Conservation (phyloP, 1,140 invertebrate genomes). For the Drosophila rhopaloa region DNA sequence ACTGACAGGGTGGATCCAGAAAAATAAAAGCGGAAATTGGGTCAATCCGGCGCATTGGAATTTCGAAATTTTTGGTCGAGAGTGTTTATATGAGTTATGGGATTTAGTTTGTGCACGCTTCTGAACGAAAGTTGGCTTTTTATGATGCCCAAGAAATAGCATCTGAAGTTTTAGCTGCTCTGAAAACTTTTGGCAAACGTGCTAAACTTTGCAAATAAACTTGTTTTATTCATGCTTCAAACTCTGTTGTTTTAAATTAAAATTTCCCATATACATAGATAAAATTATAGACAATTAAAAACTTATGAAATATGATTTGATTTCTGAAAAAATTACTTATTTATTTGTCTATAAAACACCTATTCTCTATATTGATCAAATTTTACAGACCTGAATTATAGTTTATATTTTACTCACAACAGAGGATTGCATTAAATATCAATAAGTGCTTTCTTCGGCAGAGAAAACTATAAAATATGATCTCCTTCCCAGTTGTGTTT, state of each 20-base stretch:
- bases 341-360: no score
- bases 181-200: slow-evolving; percentile 14
- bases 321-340: no score
- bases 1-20: slow-evolving; percentile 19
- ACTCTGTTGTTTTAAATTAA: background rate
- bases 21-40: slow-evolving; percentile 16
- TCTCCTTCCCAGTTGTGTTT: slow-evolving; percentile 3
- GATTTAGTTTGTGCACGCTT: slow-evolving; percentile 6
- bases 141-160: slow-evolving; percentile 6
- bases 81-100: slow-evolving; percentile 11
- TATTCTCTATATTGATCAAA: no score
- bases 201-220: slow-evolving; percentile 14
- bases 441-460: background rate
- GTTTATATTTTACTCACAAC: background rate
- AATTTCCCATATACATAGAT: background rate
- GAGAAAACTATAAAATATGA: background rate
- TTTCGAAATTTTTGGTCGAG: slow-evolving; percentile 8
- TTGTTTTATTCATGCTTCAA: slow-evolving; percentile 1
- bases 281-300: no score
- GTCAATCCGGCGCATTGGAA: slow-evolving; percentile 33
- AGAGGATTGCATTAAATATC: background rate
- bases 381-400: no score
- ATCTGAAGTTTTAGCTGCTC: slow-evolving; percentile 15
- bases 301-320: no score
- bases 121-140: slow-evolving; percentile 13